Evolutionary conservation across 2,113 vertebrate species (phyloP).

Genomic region (Tychaedon coryphoeus): DNA sequence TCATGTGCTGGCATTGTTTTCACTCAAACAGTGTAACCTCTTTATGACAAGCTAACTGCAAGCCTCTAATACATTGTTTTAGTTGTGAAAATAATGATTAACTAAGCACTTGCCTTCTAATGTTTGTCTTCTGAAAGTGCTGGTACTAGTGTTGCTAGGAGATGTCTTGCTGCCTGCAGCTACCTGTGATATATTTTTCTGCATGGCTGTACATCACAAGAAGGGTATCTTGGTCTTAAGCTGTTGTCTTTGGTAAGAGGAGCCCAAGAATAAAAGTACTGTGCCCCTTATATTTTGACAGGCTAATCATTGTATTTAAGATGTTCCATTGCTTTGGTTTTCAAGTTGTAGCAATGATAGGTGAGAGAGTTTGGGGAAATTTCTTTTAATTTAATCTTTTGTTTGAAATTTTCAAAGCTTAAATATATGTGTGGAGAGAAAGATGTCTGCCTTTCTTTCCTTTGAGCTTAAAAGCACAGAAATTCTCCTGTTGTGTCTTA

Average conservation of each 20-base stretch:
- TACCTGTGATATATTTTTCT: background rate
- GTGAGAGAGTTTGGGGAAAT: background rate
- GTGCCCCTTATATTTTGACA: background rate
- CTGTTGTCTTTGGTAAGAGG: background rate
- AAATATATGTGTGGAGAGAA: background rate
- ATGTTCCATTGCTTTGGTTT: background rate
- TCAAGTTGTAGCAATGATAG: background rate
- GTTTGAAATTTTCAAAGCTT: background rate
- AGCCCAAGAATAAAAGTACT: background rate
- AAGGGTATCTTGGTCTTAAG: background rate
- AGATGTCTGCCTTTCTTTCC: background rate
- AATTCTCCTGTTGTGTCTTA: background rate
- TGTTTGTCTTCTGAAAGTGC: background rate
- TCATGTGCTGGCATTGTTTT: background rate
- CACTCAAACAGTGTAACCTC: background rate
- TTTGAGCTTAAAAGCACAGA: background rate
- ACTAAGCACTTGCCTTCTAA: background rate
- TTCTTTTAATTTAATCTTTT: background rate
- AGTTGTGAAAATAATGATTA: constrained; percentile 13
- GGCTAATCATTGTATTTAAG: background rate
- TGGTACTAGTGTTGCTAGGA: background rate
- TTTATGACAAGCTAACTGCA: background rate
- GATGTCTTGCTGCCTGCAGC: background rate
- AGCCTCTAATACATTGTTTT: background rate
- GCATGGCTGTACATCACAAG: background rate